Evolutionary conservation across 1,140 invertebrate genomes (phyloP).

Genomic region (Caenorhabditis latens): DNA sequence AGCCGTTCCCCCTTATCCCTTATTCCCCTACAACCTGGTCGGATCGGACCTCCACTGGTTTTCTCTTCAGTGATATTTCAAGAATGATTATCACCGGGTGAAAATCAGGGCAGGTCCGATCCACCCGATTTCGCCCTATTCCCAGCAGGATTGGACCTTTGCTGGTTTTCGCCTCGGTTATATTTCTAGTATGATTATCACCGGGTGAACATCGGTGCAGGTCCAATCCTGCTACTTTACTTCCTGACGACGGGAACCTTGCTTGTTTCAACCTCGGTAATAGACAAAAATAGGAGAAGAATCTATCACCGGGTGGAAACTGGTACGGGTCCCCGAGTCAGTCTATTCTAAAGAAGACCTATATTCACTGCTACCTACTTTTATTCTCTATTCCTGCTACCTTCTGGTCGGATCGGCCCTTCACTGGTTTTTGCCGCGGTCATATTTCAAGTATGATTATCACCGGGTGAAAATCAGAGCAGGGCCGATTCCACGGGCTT

Average conservation of each 20-base stretch:
- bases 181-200: not conserved
- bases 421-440: not conserved
- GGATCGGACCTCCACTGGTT: conserved; percentile 7
- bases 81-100: conserved; percentile 13
- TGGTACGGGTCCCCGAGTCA: too few relatives aligned
- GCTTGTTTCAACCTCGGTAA: too few relatives aligned
- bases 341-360: too few relatives aligned
- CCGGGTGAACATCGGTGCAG: not conserved
- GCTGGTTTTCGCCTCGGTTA: not conserved
- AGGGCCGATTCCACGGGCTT: not conserved
- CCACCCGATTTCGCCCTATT: not conserved
- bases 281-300: too few relatives aligned
- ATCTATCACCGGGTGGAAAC: too few relatives aligned
- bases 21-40: not conserved
- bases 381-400: too few relatives aligned
- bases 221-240: not conserved
- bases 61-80: not conserved
- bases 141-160: not conserved
- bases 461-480: conserved; percentile 9
- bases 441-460: conserved; percentile 1
- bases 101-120: not conserved
- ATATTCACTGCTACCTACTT: too few relatives aligned
- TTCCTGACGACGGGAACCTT: too few relatives aligned
- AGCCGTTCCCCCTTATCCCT: not conserved
- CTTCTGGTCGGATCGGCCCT: too few relatives aligned